Base-by-base conservation (phyloP, 2,113 vertebrate species). In the Hydrolagus affinis region DNA sequence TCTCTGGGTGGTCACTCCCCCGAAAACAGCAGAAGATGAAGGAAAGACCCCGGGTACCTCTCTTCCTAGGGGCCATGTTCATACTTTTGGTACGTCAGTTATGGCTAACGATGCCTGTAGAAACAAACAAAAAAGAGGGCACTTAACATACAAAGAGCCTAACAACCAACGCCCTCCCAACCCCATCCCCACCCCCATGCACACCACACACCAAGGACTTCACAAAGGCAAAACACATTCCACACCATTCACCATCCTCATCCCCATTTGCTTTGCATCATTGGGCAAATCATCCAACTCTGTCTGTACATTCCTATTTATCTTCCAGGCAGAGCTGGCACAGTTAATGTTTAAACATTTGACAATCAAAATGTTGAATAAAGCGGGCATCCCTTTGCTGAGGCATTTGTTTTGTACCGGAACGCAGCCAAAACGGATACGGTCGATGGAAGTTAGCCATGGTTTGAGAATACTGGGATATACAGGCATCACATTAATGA, bases 11-110 rank as follows among this genome's bases (percentile, higher is more conserved):
- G 88, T 99, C 97, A 0, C 90, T 97, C 91, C 94, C 94, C 89
- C 96, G 96, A 89, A 98, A 98, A 92, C 97, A 99, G 93, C 97
- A 99, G 91, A 98, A 98, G 91, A 99, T 94, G 91, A 97, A 97
- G 60, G 96, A 98, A 87, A 96, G 92, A 76, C 96, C 95, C 14
- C 96, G 89, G 28, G 95, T 30, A 19, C 93, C 93, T 86, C 96
- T 96, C 90, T 99, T 99, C 87, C 97, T 95, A 28, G 97, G 97
- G 78, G 97, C 96, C 97, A 99, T 99, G 93, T 92, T 90, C 89
- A 86, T 69, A 28, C 21, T 87, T 86, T 87, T 66, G 0, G 73
- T 0, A 87, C 88, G 83, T 88, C 88, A 88, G 88, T 90, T 89
- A 75, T 91, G 89, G 86, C 89, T 86, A 85, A 90, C 93, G 94